Evolutionary conservation across 2,797 vertebrate species (phyloP), one percentile per base, ranked within the genome.

Genomic region (Hapalemur alaotrensis): DNA sequence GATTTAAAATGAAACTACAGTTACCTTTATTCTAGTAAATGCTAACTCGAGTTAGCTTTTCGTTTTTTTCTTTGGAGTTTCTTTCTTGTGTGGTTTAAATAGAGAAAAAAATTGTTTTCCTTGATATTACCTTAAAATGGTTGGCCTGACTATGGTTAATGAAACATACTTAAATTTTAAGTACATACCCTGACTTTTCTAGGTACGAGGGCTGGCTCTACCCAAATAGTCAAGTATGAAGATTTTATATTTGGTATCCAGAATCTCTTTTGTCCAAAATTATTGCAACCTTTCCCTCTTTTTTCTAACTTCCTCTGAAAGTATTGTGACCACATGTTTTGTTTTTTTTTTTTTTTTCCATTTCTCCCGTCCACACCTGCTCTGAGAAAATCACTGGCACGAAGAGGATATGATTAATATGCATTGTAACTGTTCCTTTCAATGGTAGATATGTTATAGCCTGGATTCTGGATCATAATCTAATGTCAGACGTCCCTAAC

Each of bases 91-190:
- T 6, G 4, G 4, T 80, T 89, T 85, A 78, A 78, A 23, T 69
- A 50, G 79, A 91, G 35, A 3, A 48, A 72, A 72, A 61, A 32
- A 4, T 3, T 41, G 32, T 72, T 88, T 95, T 94, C 13, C 28
- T 95, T 61, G 38, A 75, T 85, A 48, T 35, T 81, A 50, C 28
- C 32, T 94, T 78, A 65, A 65, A 18, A 65, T 65, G 63, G 4
- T 50, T 93, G 28, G 43, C 63, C 13, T 63, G 61, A 57, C 23
- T 87, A 48, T 5, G 4, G 32, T 79, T 85, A 72, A 54, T 96
- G n/a, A 94, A 96, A 80, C 23, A 41, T 6, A 92, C 72, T 84
- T 94, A 35, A 91, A 76, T 88, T 87, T 88, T 46, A 57, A 50
- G 14, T 11, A 30, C 35, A 48, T 72, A 57, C 0, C 7, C 2